A percentile compares a stretch with the other conserved stretches of the same genome.
These are phyloP conservation scores for Trissonchulus sp. DNA, from an alignment of 2,888 invertebrate species.

Conservation along the genomic window DNA sequence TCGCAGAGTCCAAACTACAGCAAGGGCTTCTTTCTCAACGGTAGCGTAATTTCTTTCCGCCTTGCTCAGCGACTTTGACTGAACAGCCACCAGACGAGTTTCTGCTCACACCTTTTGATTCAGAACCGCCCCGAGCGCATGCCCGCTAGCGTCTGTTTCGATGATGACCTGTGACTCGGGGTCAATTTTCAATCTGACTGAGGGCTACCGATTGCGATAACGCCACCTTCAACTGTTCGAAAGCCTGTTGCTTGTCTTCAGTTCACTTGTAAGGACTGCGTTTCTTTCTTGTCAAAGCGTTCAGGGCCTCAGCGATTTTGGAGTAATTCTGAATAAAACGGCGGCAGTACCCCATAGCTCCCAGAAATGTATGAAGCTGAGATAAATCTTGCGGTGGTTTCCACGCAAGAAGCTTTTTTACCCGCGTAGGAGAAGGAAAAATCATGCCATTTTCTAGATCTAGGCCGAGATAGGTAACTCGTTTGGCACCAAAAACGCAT, in stretches of 20 bases:
- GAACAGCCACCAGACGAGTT: background rate
- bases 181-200: conserved; percentile 4
- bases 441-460: background rate
- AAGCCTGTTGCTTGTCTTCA: background rate
- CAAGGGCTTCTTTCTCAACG: background rate
- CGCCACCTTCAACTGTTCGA: background rate
- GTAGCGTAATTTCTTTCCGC: background rate
- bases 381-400: background rate
- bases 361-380: background rate
- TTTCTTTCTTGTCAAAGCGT: background rate
- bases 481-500: background rate
- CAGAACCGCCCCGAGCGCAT: background rate
- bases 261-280: background rate
- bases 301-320: background rate
- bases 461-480: background rate
- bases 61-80: background rate
- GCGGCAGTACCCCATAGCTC: background rate
- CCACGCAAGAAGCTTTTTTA: background rate
- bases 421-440: background rate
- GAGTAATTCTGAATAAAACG: background rate
- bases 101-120: background rate
- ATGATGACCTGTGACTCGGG: background rate
- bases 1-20: background rate
- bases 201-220: background rate
- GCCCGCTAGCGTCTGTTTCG: background rate